Conservation (phyloP, 2,113 vertebrate species). For the Rutilus rutilus region DNA sequence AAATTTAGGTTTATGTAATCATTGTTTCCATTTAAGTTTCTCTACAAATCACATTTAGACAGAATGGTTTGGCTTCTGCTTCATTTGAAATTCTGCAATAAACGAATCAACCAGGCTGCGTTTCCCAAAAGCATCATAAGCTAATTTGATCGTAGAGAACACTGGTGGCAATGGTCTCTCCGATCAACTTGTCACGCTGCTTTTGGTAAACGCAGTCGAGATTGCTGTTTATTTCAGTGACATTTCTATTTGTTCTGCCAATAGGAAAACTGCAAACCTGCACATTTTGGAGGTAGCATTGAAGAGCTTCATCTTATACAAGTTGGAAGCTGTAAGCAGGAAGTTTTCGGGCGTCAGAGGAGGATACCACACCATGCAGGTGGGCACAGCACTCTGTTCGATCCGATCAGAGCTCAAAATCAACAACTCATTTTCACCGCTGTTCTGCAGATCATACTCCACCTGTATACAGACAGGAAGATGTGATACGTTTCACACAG, state of each 20-base stretch:
- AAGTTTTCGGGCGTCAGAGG: slow-evolving; percentile 84
- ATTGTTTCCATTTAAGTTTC: neutral
- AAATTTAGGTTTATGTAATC: neutral
- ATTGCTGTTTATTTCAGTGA: neutral
- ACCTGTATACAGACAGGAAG: slow-evolving; percentile 74
- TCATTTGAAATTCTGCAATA: neutral
- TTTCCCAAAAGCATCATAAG: no score
- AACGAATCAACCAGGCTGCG: neutral
- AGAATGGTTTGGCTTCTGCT: neutral
- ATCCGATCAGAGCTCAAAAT: slow-evolving; percentile 77
- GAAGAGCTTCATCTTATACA: slow-evolving; percentile 92
- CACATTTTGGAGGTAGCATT: slow-evolving; percentile 88
- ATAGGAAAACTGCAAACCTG: slow-evolving; percentile 77
- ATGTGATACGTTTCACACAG: neutral
- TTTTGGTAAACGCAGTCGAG: neutral
- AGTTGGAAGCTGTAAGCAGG: slow-evolving; percentile 82
- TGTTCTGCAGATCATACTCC: slow-evolving; percentile 86
- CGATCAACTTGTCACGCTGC: no score
- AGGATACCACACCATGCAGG: slow-evolving; percentile 90
- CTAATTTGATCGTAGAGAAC: no score
- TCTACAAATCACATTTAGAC: neutral
- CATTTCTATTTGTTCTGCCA: neutral
- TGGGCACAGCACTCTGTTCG: slow-evolving; percentile 83
- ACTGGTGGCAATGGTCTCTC: no score
- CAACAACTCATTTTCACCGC: slow-evolving; percentile 72